Conservation (phyloP, 23 tunicate genomes). For the Ciona savignyi region DNA sequence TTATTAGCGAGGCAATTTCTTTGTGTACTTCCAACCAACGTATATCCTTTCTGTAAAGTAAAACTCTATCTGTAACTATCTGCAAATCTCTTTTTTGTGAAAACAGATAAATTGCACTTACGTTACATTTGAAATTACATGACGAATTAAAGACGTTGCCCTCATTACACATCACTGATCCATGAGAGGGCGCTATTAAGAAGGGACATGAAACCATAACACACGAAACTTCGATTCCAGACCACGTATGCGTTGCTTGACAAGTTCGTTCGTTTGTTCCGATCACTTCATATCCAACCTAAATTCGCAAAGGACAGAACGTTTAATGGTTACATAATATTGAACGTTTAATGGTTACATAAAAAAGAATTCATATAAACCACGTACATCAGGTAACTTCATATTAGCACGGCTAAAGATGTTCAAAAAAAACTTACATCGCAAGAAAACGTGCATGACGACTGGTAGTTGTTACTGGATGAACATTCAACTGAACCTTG, state of each 20-base stretch:
- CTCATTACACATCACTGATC: slow-evolving; percentile 13
- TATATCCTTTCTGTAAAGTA: slow-evolving; percentile 64
- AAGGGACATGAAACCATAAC: slow-evolving; percentile 20
- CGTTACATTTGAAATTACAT: slow-evolving; percentile 62
- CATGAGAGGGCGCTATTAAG: slow-evolving; percentile 35
- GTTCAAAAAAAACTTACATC: slow-evolving; percentile 13
- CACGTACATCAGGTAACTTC: too few species aligned
- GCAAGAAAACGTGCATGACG: slow-evolving; percentile 45
- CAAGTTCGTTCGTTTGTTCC: slow-evolving; percentile 59
- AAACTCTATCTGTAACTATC: not conserved
- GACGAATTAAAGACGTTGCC: slow-evolving; percentile 13
- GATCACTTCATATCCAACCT: slow-evolving; percentile 61
- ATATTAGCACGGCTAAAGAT: too few species aligned
- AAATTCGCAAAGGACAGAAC: not conserved
- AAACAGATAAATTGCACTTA: slow-evolving; percentile 10
- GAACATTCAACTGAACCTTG: slow-evolving; percentile 38
- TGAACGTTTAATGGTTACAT: not conserved
- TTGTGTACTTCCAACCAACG: slow-evolving; percentile 34
- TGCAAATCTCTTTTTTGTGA: too few species aligned
- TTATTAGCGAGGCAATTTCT: slow-evolving; percentile 58
- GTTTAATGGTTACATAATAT: too few species aligned
- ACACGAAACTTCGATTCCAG: slow-evolving; percentile 42
- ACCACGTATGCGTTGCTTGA: slow-evolving; percentile 39
- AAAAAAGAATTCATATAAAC: not conserved
- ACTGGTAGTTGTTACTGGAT: slow-evolving; percentile 21